Base-by-base conservation (phyloP, 2,113 vertebrate genomes). In the Emydura subglobosa region DNA sequence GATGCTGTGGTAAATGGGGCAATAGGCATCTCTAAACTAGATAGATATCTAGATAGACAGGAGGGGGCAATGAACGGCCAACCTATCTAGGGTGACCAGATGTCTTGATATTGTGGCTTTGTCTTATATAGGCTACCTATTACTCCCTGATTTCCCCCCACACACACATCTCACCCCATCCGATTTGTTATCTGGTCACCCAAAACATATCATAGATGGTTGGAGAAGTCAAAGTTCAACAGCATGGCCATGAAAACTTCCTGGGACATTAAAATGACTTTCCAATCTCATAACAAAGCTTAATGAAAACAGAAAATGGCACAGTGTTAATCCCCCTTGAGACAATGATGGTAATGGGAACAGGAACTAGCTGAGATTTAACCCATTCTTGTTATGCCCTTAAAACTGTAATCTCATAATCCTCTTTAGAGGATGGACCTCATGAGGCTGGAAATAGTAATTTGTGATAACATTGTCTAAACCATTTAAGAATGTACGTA, bases 331-430 rank as follows among this genome's bases (percentile, higher is more conserved):
- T 96, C 92, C 95, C 2, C 68, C 51, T 94, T 94, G 55, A 95
- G 88, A 91, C 86, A 94, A 89, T 79, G 55, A 91, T 39, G 91
- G n/a, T 87, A 96, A 97, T 92, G 92, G 96, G 90, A 94, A 82
- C 53, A 82, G 81, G 47, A 97, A 95, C 79, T 57, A 74, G 1
- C 68, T 94, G 85, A 88, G 96, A 93, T 82, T 94, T 95, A 95
- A 94, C 91, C 82, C 79, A 83, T 97, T 97, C 97, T 97, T 97
- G 6, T 13, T 80, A 85, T 87, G 93, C 86, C 94, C 82, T 97
- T 96, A 96, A 91, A 95, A 86, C 24, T 59, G 65, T 96, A 97
- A 97, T 96, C 96, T 92, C 92, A 88, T 95, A 97, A 97, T 96
- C 96, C 92, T 95, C 94, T 97, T 97, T 94, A 92, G 83, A 85